Conservation (phyloP, 1,140 invertebrate genomes). For the Drosophila nebulosa region DNA sequence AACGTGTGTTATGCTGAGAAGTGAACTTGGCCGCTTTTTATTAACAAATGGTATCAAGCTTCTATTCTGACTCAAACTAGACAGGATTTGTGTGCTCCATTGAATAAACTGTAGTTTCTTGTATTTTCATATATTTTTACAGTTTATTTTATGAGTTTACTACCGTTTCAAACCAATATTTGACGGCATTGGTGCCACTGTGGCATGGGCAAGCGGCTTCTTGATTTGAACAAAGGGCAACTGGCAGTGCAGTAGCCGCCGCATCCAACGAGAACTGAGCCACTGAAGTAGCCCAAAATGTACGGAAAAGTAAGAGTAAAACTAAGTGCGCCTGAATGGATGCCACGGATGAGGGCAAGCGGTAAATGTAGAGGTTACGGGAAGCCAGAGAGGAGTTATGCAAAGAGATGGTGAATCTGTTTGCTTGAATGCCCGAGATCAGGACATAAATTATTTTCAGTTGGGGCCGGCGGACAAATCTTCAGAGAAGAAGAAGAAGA, state of each 20-base stretch:
- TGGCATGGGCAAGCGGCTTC: not conserved
- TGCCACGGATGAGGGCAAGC: not conserved
- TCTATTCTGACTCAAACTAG: no score
- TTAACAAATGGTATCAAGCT: no score
- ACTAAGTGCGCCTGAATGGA: conserved; percentile 45
- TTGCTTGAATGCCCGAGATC: conserved; percentile 3
- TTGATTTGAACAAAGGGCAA: conserved; percentile 25
- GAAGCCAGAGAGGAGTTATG: conserved; percentile 13
- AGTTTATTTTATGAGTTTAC: not conserved
- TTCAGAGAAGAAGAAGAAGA: conserved; percentile 49
- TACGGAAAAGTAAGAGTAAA: conserved; percentile 72
- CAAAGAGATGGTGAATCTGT: conserved; percentile 30
- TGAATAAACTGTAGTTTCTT: no score
- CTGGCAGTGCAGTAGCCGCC: not conserved
- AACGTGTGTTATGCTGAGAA: no score
- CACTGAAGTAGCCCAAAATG: conserved; percentile 34
- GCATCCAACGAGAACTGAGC: conserved; percentile 10
- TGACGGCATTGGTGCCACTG: not conserved
- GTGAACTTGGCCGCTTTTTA: no score
- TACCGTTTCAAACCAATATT: not conserved
- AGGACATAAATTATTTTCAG: conserved; percentile 74
- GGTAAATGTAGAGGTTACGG: not conserved
- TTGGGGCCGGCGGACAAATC: conserved; percentile 64
- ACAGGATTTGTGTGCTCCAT: no score
- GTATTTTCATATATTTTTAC: no score